Percentiles rank a stretch among this genome's conserved stretches.
Evolutionary conservation across 2,888 invertebrate genomes (phyloP).

Genomic region (Linyphia triangularis): DNA sequence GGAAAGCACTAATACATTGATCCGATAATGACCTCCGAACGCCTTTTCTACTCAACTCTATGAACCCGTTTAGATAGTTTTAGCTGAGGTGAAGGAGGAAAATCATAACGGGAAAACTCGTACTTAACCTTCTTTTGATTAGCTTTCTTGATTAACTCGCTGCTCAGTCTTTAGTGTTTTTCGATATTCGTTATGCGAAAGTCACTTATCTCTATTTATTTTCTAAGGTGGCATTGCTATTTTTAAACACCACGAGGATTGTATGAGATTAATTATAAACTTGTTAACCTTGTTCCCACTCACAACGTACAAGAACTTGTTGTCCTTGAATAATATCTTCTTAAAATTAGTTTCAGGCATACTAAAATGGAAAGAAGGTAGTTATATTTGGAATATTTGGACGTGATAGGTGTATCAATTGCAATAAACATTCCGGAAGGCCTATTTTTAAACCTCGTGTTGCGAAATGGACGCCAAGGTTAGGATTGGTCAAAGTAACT

Average conservation of each 20-base stretch:
- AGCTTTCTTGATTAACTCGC: background rate
- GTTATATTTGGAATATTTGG: conserved; percentile 46
- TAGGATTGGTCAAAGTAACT: conserved; percentile 49
- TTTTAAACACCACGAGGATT: conserved; percentile 43
- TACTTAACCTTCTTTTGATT: background rate
- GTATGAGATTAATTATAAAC: conserved; percentile 58
- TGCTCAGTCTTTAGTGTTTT: background rate
- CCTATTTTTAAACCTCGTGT: conserved; percentile 62
- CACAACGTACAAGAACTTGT: background rate
- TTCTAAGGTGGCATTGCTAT: conserved; percentile 34
- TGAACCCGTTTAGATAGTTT: background rate
- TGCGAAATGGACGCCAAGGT: conserved; percentile 45
- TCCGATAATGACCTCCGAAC: too few species aligned
- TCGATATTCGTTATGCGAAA: background rate
- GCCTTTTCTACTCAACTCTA: too few species aligned
- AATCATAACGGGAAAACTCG: background rate
- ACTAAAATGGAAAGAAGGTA: conserved; percentile 25
- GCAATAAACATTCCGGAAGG: background rate
- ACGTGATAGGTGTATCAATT: conserved; percentile 48
- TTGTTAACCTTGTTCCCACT: conserved; percentile 60
- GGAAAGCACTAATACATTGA: too few species aligned
- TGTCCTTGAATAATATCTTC: conserved; percentile 55
- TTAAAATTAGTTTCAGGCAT: conserved; percentile 2
- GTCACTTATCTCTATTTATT: background rate
- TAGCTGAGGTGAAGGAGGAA: background rate